Percentiles rank a stretch among this genome's conserved stretches.
Evolutionary conservation across 2,888 invertebrate species (phyloP).

Genomic region (Euplexia lucipara): DNA sequence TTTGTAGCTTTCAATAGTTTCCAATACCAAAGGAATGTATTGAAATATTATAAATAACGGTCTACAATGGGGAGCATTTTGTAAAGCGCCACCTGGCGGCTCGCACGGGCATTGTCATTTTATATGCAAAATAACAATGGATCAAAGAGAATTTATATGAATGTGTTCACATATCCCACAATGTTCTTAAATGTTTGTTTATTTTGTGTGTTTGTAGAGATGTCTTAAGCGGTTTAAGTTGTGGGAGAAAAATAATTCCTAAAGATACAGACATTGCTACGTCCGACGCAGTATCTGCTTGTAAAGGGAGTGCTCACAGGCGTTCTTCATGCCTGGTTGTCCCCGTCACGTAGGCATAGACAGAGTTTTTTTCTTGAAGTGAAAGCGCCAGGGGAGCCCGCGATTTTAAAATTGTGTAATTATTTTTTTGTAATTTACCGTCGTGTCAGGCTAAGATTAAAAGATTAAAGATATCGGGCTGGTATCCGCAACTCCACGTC

Average conservation of each 20-base stretch:
- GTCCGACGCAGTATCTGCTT: too few relatives aligned
- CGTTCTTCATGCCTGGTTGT: too few relatives aligned
- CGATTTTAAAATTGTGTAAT: too few relatives aligned
- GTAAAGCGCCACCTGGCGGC: conserved; percentile 69
- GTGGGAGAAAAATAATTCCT: conserved; percentile 1
- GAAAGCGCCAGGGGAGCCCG: too few relatives aligned
- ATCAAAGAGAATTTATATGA: conserved; percentile 66
- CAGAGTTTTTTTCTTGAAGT: too few relatives aligned
- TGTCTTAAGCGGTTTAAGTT: conserved; percentile 16
- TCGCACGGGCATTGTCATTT: conserved; percentile 69
- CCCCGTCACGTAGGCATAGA: too few relatives aligned
- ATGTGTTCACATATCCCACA: conserved; percentile 58
- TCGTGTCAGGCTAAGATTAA: too few relatives aligned
- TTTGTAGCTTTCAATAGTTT: conserved; percentile 43
- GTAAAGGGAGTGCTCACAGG: too few relatives aligned
- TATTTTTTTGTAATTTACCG: too few relatives aligned
- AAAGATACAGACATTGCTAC: not conserved
- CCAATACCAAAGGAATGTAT: conserved; percentile 57
- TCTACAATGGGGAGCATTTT: conserved; percentile 66
- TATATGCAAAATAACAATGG: conserved; percentile 65
- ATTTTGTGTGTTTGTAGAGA: conserved; percentile 11
- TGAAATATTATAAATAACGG: conserved; percentile 73
- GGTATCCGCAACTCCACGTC: too few relatives aligned
- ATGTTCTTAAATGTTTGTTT: conserved; percentile 46
- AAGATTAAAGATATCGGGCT: too few relatives aligned